Evolutionary conservation across 2,797 vertebrate species (phyloP).

Genomic region (Urophycis tenuis): DNA sequence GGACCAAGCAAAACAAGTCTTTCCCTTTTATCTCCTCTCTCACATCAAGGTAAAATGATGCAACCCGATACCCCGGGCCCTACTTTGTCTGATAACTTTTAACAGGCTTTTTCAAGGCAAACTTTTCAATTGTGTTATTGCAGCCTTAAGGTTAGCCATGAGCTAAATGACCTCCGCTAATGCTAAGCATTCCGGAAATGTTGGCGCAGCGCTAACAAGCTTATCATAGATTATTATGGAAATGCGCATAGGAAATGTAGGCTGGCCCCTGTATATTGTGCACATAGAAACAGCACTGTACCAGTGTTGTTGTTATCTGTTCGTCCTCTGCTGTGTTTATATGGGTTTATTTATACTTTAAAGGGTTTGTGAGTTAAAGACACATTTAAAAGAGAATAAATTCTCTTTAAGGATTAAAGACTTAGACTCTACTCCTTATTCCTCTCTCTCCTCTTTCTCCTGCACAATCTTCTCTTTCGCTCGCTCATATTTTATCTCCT

Average conservation of each 20-base stretch:
- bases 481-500: slow-evolving; percentile 30
- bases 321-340: slow-evolving; percentile 1
- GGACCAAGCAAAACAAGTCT: not conserved
- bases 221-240: slow-evolving; percentile 1
- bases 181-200: slow-evolving; percentile 33
- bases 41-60: slow-evolving; percentile 42
- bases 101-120: slow-evolving; percentile 41
- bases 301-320: not conserved
- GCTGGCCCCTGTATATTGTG: not conserved
- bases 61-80: slow-evolving; percentile 34
- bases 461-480: not conserved
- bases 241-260: not conserved
- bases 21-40: not conserved
- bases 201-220: not conserved
- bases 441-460: not conserved
- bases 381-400: slow-evolving; percentile 31
- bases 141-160: slow-evolving; percentile 49
- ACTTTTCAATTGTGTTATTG: slow-evolving; percentile 36
- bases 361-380: slow-evolving; percentile 6
- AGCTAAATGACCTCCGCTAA: slow-evolving; percentile 47
- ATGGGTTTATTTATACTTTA: slow-evolving; percentile 29
- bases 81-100: slow-evolving; percentile 17
- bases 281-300: not conserved
- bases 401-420: slow-evolving; percentile 22
- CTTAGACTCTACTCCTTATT: slow-evolving; percentile 9